Conservation (phyloP, 1,140 invertebrate genomes). For the Liolophura sinensis region DNA sequence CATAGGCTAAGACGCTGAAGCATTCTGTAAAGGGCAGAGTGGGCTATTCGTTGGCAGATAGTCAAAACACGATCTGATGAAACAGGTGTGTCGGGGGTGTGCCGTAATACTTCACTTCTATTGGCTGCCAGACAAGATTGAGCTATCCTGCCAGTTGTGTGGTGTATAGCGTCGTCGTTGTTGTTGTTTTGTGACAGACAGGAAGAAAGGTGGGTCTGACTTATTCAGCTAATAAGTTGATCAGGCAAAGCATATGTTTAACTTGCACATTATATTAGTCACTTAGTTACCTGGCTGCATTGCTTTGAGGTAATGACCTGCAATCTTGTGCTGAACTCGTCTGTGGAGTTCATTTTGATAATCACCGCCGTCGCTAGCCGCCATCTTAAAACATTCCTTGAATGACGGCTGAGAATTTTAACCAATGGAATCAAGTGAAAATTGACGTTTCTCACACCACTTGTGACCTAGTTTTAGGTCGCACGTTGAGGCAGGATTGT, state of each 20-base stretch:
- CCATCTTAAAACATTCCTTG: slow-evolving; percentile 13
- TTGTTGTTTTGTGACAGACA: slow-evolving; percentile 4
- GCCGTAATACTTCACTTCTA: neutral
- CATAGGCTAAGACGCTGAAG: no score
- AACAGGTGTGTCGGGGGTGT: slow-evolving; percentile 3
- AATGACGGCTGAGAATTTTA: no score
- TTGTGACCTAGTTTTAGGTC: no score
- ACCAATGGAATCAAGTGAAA: no score
- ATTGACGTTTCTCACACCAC: no score
- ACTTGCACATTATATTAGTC: neutral
- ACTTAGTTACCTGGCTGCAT: slow-evolving; percentile 27
- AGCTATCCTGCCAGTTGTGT: neutral
- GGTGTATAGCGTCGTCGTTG: slow-evolving; percentile 1
- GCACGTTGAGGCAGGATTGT: no score
- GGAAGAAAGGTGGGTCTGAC: slow-evolving; percentile 1
- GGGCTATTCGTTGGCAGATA: no score
- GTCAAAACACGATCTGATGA: no score
- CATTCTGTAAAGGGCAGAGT: no score
- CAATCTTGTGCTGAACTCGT: slow-evolving; percentile 27
- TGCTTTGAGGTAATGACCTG: slow-evolving; percentile 29
- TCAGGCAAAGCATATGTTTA: slow-evolving; percentile 9
- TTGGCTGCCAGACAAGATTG: slow-evolving; percentile 2
- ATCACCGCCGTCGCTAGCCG: slow-evolving; percentile 1
- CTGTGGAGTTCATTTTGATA: slow-evolving; percentile 3
- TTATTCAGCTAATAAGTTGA: neutral